A percentile compares a stretch with the other conserved stretches of the same genome.
Evolutionary conservation across 2,797 vertebrate genomes (phyloP).

Genomic region (Sebastes flavidus): DNA sequence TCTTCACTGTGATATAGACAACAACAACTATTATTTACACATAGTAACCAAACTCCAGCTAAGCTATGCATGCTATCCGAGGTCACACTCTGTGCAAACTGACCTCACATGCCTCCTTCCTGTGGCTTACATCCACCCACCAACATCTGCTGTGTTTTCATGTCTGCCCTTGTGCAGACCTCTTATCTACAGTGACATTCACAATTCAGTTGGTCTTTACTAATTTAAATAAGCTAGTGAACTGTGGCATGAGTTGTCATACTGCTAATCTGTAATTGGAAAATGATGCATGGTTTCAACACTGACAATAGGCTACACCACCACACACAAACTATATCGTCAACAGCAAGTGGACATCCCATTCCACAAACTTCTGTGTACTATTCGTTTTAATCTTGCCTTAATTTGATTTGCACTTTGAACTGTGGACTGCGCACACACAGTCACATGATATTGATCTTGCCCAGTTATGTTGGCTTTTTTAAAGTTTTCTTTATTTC

Average conservation of each 20-base stretch:
- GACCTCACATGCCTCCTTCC: neutral
- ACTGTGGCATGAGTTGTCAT: conserved; percentile 5
- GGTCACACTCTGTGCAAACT: neutral
- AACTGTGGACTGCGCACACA: too few relatives aligned
- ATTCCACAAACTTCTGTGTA: neutral
- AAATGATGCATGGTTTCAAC: neutral
- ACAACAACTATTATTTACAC: conserved; percentile 14
- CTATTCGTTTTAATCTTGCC: too few relatives aligned
- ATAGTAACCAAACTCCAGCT: neutral
- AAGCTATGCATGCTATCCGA: neutral
- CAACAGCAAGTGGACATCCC: neutral
- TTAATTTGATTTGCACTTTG: too few relatives aligned
- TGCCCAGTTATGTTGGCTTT: too few relatives aligned
- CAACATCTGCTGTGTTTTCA: neutral
- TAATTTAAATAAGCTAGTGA: conserved; percentile 26
- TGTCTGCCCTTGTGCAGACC: neutral
- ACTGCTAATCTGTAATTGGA: conserved; percentile 29
- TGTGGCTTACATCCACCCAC: too few relatives aligned
- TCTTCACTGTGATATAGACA: neutral
- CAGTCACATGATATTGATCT: too few relatives aligned
- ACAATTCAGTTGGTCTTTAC: neutral
- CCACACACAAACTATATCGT: neutral
- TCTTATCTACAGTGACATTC: conserved; percentile 1
- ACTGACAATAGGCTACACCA: neutral
- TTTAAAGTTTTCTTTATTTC: too few relatives aligned